Evolutionary conservation across 2,113 vertebrate genomes (phyloP), one percentile per base, ranked within the genome.

Genomic region (Saccopteryx leptura): DNA sequence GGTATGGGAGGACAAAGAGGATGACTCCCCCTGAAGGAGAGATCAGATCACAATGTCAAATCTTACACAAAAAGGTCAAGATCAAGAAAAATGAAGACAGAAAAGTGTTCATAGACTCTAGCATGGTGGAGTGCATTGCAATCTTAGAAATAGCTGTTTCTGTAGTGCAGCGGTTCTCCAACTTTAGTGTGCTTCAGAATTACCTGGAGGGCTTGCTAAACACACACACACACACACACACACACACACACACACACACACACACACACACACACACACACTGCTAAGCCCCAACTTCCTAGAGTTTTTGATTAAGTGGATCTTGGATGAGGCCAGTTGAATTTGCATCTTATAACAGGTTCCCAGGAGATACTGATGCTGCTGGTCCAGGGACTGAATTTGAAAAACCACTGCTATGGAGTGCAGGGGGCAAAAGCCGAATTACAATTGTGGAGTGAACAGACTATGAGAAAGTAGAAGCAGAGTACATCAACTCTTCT

Each of bases 261-360:
- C 39, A 39, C 39, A 39, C 39, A 39, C 39, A 39, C 39, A 39
- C 39, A 39, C 39, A 39, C 56, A 80, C 19, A 48, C 10, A 56
- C 80, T 48, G 4, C 52, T 76, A 14, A 28, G 11, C 14, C 33
- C 24, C 14, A 56, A 4, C 1, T 23, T 82, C 71, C 86, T 17
- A 84, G 84, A 65, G 5, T 46, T 66, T 92, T 63, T 72, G 24
- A 24, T 84, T 33, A 26, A 88, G 33, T 10, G 33, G 39, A 13
- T 83, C 26, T 88, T 61, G 50, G 28, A 24, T 68, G 31, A 24
- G 10, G 6, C 15, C 8, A 9, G 24, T 52, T 86, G 50, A 92
- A 66, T 91, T 91, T 89, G 23, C 28, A 39, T 58, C 76, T 94
- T 94, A 18, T 33, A 65, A 54, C 21, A 50, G 84, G 26, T 90